A percentile compares a stretch with the other conserved stretches of the same genome.
phyloP scores from a whole-genome alignment of 2,797 vertebrate species.

The Leptodactylus fallax region DNA sequence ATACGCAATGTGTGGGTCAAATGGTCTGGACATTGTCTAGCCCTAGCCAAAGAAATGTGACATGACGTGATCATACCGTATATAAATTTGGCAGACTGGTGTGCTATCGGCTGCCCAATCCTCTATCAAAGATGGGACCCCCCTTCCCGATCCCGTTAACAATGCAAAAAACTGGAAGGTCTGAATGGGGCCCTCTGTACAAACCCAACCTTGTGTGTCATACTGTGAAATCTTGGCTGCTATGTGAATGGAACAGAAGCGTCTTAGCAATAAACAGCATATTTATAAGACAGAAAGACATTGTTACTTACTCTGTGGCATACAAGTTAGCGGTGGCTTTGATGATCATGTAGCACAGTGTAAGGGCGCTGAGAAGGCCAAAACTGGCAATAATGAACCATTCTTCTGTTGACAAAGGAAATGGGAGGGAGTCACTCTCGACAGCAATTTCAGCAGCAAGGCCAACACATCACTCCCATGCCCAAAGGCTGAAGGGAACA shows the following conservation, averaged over 20 bases:
- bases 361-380: slow-evolving; percentile 89
- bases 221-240: slow-evolving; percentile 12
- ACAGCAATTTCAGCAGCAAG: slow-evolving; percentile 78
- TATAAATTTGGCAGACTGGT: not conserved
- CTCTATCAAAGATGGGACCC: not conserved
- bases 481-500: slow-evolving; percentile 75
- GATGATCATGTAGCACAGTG: slow-evolving; percentile 94
- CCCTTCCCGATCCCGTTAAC: not conserved
- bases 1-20: not conserved
- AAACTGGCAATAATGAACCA: slow-evolving; percentile 95
- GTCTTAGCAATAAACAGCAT: slow-evolving; percentile 28
- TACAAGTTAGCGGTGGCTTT: slow-evolving; percentile 87
- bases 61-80: not conserved
- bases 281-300: slow-evolving; percentile 48
- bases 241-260: not conserved
- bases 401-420: slow-evolving; percentile 94
- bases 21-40: not conserved
- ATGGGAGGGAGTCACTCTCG: slow-evolving; percentile 86
- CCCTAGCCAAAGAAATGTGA: not conserved
- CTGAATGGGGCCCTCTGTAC: not conserved
- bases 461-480: slow-evolving; percentile 78
- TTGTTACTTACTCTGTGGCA: slow-evolving; percentile 84
- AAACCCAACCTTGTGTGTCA: slow-evolving; percentile 16
- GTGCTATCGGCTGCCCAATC: not conserved
- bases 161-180: not conserved